Evolutionary conservation across 2,113 vertebrate species (phyloP).

Genomic region (Alouatta palliata): DNA sequence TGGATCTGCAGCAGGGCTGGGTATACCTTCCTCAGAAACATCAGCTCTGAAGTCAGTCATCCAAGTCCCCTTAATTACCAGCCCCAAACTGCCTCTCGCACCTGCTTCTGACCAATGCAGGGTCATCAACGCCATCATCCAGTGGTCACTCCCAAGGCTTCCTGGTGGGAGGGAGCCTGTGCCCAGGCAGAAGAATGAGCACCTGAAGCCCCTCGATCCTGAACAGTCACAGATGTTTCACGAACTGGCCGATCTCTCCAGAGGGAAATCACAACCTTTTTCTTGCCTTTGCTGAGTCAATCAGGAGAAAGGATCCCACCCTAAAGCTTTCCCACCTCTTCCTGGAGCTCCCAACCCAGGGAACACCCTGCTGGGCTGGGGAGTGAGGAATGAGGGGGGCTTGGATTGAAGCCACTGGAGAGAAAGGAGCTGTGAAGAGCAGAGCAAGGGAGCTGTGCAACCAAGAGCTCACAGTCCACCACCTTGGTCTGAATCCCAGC

Average conservation of each 20-base stretch:
- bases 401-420: not conserved
- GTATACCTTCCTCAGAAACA: not conserved
- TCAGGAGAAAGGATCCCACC: not conserved
- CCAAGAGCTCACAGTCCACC: not conserved
- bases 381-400: accelerated
- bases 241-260: not conserved
- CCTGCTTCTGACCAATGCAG: not conserved
- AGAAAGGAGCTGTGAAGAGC: not conserved
- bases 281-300: not conserved
- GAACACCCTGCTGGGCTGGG: not conserved
- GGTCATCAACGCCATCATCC: not conserved
- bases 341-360: not conserved
- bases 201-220: too few relatives aligned
- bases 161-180: not conserved
- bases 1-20: not conserved
- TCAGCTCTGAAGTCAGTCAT: not conserved
- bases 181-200: not conserved
- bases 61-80: not conserved
- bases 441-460: not conserved
- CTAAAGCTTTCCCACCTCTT: not conserved
- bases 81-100: not conserved
- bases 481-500: not conserved
- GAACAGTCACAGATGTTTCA: not conserved
- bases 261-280: not conserved
- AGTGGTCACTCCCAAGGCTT: not conserved